Evolutionary conservation across 2,113 vertebrate genomes (phyloP).

Genomic region (Poeciliopsis occidentalis): DNA sequence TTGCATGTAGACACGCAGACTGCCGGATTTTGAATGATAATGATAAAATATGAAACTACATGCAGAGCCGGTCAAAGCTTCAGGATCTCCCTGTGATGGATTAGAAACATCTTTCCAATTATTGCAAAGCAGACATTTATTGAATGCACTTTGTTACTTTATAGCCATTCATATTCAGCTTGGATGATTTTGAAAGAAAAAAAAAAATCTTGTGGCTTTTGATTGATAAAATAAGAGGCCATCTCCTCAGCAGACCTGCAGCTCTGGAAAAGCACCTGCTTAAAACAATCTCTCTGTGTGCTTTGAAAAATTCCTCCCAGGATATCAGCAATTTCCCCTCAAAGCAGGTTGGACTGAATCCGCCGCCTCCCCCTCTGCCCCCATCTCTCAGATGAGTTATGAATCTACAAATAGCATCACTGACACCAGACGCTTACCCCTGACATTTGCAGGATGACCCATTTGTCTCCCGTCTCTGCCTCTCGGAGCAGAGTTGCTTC

Average conservation of each 20-base stretch:
- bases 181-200: background rate
- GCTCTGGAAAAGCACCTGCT: slow-evolving; percentile 4
- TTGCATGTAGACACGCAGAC: background rate
- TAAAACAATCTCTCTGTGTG: background rate
- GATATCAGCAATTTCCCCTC: slow-evolving; percentile 6
- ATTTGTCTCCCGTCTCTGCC: slow-evolving; percentile 32
- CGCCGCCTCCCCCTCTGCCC: background rate
- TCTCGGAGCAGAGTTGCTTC: background rate
- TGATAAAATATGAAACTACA: background rate
- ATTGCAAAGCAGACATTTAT: background rate
- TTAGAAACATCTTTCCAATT: background rate
- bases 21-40: no score
- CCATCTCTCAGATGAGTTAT: slow-evolving; percentile 8
- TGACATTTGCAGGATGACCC: slow-evolving; percentile 65
- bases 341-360: background rate
- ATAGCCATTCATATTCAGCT: background rate
- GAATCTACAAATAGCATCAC: slow-evolving; percentile 32
- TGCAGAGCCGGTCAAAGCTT: background rate
- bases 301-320: background rate
- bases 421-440: slow-evolving; percentile 49
- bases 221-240: background rate
- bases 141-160: background rate
- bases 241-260: background rate
- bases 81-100: no score
- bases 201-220: background rate